These are phyloP conservation scores for Aphaenogaster ashmeadi DNA, from an alignment of 1,140 invertebrate species.

Conservation along the genomic window DNA sequence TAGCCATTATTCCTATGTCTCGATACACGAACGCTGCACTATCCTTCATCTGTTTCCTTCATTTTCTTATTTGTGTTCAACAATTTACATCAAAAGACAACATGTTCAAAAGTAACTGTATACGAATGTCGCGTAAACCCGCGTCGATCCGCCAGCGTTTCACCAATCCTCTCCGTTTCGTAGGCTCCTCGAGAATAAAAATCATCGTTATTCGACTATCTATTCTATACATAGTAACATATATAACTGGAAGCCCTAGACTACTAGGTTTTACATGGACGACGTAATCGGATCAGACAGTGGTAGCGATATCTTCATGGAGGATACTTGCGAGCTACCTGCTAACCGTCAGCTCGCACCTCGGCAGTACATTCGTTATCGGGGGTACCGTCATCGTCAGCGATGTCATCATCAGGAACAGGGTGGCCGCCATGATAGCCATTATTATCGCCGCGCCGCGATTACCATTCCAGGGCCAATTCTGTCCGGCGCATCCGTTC, in stretches of 20 bases:
- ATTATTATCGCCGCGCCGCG: constrained; percentile 52
- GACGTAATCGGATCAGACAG: constrained; percentile 82
- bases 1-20: constrained; percentile 4
- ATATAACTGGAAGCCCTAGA: constrained; percentile 87
- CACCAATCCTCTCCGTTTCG: constrained; percentile 19
- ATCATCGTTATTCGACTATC: constrained; percentile 84
- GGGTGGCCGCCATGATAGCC: constrained; percentile 20
- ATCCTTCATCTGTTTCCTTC: neutral
- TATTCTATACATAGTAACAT: constrained; percentile 87
- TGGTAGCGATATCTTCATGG: constrained; percentile 61
- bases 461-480: constrained; percentile 66
- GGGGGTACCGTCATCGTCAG: constrained; percentile 52
- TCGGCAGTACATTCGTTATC: constrained; percentile 50
- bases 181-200: constrained; percentile 81
- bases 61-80: constrained; percentile 72
- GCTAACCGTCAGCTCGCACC: constrained; percentile 3
- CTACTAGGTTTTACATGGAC: constrained; percentile 87
- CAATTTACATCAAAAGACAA: constrained; percentile 86
- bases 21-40: neutral
- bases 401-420: constrained; percentile 64
- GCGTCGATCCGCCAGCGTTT: constrained; percentile 34
- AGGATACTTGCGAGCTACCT: constrained; percentile 68
- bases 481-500: constrained; percentile 51
- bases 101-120: constrained; percentile 83
- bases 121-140: neutral